Conservation (phyloP, 2,888 invertebrate genomes). For the Cistogaster globosa region DNA sequence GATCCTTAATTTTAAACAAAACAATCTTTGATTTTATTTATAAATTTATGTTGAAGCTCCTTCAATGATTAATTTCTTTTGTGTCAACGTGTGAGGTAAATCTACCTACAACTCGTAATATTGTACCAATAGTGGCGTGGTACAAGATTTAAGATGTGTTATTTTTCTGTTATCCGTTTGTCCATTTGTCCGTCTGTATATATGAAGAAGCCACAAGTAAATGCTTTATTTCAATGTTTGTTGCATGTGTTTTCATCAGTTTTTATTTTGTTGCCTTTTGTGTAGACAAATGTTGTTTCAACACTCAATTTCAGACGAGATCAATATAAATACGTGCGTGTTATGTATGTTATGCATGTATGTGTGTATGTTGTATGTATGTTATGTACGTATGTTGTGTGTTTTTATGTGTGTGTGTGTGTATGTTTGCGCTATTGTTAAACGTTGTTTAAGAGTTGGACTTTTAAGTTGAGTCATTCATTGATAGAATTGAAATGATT, state of each 20-base stretch:
- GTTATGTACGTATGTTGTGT: too few relatives aligned
- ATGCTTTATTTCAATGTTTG: constrained; percentile 30
- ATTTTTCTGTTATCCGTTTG: constrained; percentile 8
- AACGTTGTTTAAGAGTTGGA: constrained; percentile 29
- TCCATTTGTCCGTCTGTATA: constrained; percentile 19
- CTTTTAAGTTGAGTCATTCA: constrained; percentile 47
- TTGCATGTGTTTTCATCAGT: constrained; percentile 40
- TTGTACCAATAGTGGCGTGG: constrained; percentile 12
- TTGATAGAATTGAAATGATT: constrained; percentile 58
- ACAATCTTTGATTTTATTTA: too few relatives aligned
- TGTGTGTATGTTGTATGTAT: constrained; percentile 6
- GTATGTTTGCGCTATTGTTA: background rate
- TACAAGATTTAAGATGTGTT: constrained; percentile 51
- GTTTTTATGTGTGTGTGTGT: background rate
- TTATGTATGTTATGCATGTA: too few relatives aligned
- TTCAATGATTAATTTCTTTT: constrained; percentile 65
- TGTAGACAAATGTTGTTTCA: constrained; percentile 57
- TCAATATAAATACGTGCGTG: background rate
- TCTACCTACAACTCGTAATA: constrained; percentile 28
- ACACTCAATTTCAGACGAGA: constrained; percentile 42
- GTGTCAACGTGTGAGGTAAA: constrained; percentile 66
- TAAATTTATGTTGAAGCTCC: constrained; percentile 5
- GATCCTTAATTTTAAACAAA: too few relatives aligned
- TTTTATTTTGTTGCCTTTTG: constrained; percentile 19
- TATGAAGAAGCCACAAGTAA: background rate